Evolutionary conservation across 1,140 invertebrate species (phyloP), one percentile per base, ranked within the genome.

Genomic region (Bombus superbus): DNA sequence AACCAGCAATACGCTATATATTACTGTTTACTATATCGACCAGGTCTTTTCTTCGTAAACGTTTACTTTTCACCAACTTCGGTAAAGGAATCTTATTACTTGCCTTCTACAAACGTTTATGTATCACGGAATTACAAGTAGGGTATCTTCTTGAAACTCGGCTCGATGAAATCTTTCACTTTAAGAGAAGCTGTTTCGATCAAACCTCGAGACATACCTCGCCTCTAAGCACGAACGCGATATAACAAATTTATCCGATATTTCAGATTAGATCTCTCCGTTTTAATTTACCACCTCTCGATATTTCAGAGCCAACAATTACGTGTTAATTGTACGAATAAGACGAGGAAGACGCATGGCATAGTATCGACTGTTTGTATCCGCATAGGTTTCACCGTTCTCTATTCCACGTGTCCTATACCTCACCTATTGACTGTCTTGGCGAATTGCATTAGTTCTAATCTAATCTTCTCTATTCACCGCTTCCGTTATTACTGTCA

Each of bases 401-500:
- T 22, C 62, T 42, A 25, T 73, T 32, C 76, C 4, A 3, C 8
- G 32, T 42, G 28, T 40, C 18, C 35, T 38, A 44, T 9, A 22
- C 2, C 71, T 62, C 75, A 35, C 3, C 40, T 10, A 80, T 72
- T 40, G 62, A 22, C 78, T 76, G 35, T 32, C 71, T 83, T 66
- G 77, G 66, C 81, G 78, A 77, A 84, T 81, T 42, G 83, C 89
- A 88, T 91, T 91, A 92, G 90, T 74, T 84, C 73, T 85, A 90
- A 92, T 85, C 85, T 92, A 91, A 92, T 92, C 87, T 92, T 81
- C 87, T 82, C 87, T 82, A 90, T 92, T 91, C 90, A 83, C 74
- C 89, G 88, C 86, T 92, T 89, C 85, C 89, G 84, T 89, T 88
- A 90, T 90, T 89, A 84, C 66, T 83, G 84, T 87, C 88, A 90